Conservation (phyloP, 2,888 invertebrate species). For the Deilephila porcellus region DNA sequence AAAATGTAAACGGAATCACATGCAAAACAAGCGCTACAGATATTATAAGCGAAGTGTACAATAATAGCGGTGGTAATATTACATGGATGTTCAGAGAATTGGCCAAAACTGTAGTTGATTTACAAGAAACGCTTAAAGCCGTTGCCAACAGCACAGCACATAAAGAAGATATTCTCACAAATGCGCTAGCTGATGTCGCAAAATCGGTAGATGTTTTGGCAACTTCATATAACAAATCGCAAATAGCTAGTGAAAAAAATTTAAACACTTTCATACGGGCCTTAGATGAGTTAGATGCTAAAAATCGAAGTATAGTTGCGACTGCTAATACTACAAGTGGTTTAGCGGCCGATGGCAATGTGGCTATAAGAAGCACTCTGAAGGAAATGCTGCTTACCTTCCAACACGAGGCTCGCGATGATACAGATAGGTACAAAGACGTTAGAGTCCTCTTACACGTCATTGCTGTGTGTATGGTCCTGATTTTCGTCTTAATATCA, state of each 20-base stretch:
- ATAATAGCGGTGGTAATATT: constrained; percentile 16
- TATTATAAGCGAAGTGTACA: neutral
- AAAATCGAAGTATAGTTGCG: neutral
- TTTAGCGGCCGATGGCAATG: neutral
- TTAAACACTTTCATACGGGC: constrained; percentile 8
- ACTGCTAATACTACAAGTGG: neutral
- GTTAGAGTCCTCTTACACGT: constrained; percentile 18
- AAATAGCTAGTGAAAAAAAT: constrained; percentile 22
- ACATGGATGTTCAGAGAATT: constrained; percentile 19
- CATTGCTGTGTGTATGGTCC: constrained; percentile 18
- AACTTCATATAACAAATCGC: constrained; percentile 16
- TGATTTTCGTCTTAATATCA: constrained; percentile 1
- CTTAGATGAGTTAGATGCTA: constrained; percentile 10
- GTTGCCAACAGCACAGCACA: constrained; percentile 8
- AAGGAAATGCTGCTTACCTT: constrained; percentile 11
- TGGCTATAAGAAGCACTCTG: neutral
- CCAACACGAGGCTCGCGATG: neutral
- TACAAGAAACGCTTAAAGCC: constrained; percentile 20
- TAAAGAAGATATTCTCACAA: constrained; percentile 12
- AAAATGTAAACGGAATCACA: constrained; percentile 50
- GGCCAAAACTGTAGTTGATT: constrained; percentile 21
- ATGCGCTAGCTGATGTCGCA: neutral
- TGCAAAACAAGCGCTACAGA: constrained; percentile 42
- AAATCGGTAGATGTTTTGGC: constrained; percentile 8
- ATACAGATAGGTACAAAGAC: neutral